Evolutionary conservation across 2,888 invertebrate genomes (phyloP), one percentile per base, ranked within the genome.

Genomic region (Rhamnusium bicolor): DNA sequence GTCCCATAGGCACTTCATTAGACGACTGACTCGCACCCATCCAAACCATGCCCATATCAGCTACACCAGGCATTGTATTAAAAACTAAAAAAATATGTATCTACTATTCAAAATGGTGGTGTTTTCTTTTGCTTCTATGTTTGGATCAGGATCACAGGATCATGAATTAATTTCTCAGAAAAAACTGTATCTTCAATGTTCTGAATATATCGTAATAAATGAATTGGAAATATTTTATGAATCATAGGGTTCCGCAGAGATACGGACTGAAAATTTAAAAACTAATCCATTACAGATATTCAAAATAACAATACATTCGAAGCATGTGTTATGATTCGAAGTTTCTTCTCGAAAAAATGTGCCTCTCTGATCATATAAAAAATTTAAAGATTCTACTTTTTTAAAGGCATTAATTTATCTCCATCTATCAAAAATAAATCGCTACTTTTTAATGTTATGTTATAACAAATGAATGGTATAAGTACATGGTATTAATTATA

Each of bases 31-130:
- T 88, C 71, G 90, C 90, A 51, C 92, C 92, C 93, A 93, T 92
- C 93, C 93, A 93, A 84, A 93, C 91, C 90, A 92, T 91, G 82
- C 91, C 91, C 86, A 91, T 88, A 84, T 92, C 92, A 79, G 91
- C 88, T 82, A 91, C 89, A 79, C 89, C 90, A 79, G 90, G 89
- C 89, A 91, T 90, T 75, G 89, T 87, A 80, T 87, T 88, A 80
- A 86, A 89, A 40, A 88, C 89, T 87, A 69, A 65, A 83, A 80
- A 54, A 16, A 19, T 53, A 54, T n/a, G 14, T n/a, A n/a, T n/a
- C n/a, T 54, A 54, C 24, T 24, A 1, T 7, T 16, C 18, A 5
- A 53, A 14, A 27, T n/a, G n/a, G n/a, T n/a, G n/a, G n/a, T n/a
- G n/a, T n/a, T n/a, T n/a, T n/a, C n/a, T n/a, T n/a, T n/a, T n/a